Percentiles rank a stretch among this genome's conserved stretches.
phyloP scores from a whole-genome alignment of 2,113 vertebrate genomes.

The Rhipidura dahli region DNA sequence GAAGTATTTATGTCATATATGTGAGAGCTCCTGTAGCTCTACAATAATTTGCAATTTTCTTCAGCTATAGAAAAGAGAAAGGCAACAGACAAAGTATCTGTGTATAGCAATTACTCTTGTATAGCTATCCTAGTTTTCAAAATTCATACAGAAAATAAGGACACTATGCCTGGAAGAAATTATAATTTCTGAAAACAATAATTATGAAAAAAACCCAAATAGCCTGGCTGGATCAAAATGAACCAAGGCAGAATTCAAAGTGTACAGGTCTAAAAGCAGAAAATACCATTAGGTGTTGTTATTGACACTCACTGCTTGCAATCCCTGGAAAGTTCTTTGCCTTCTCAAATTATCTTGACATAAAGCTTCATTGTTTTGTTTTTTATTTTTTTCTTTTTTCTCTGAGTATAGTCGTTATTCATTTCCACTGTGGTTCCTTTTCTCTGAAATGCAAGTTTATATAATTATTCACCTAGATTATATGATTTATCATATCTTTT shows the following conservation, averaged over 20 bases:
- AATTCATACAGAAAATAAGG: background rate
- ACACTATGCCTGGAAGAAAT: background rate
- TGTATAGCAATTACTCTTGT: background rate
- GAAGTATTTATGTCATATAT: background rate
- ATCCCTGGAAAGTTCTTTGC: background rate
- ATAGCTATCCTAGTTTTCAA: background rate
- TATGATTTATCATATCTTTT: background rate
- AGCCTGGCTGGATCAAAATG: background rate
- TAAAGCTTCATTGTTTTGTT: background rate
- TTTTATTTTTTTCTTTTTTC: no score
- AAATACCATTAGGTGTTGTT: background rate
- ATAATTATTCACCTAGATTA: background rate
- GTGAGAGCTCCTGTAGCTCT: background rate
- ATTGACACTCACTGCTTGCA: background rate
- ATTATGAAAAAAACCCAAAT: background rate
- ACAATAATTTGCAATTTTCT: background rate
- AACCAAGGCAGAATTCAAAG: background rate
- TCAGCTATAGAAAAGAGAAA: background rate
- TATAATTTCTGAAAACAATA: background rate
- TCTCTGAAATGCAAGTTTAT: background rate
- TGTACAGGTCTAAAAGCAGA: background rate
- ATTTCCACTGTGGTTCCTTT: background rate
- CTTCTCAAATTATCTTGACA: background rate
- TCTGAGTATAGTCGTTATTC: background rate
- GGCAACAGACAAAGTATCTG: background rate